Percentiles rank a stretch among this genome's conserved stretches.
These are phyloP conservation scores for Mirounga angustirostris DNA, from an alignment of 2,113 vertebrate genomes.

Conservation along the genomic window DNA sequence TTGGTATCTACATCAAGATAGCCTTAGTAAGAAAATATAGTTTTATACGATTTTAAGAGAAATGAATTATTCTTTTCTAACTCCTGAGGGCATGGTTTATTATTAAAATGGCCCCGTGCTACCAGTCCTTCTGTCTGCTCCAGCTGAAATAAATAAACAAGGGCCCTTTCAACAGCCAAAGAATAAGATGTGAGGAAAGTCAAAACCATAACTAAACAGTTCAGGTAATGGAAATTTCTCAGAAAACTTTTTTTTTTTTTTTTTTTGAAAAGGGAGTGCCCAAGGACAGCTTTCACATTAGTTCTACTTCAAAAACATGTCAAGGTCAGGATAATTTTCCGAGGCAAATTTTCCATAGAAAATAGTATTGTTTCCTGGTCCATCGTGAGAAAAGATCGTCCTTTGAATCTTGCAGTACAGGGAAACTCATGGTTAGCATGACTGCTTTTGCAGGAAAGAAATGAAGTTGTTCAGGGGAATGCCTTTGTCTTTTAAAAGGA, in stretches of 20 bases:
- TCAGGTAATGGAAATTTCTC: slow-evolving; percentile 49
- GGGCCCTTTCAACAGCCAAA: background rate
- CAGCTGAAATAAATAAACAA: slow-evolving; percentile 44
- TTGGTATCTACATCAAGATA: background rate
- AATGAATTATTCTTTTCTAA: background rate
- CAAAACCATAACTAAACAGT: background rate
- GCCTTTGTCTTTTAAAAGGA: slow-evolving; percentile 72
- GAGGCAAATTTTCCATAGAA: slow-evolving; percentile 57
- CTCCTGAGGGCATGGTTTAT: background rate
- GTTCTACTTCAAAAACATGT: slow-evolving; percentile 34
- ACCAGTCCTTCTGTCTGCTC: background rate
- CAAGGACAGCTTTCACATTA: background rate
- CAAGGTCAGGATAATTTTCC: slow-evolving; percentile 8
- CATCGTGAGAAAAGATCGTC: slow-evolving; percentile 47
- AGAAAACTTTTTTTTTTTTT: background rate
- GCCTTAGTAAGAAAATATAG: background rate
- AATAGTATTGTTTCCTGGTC: slow-evolving; percentile 50
- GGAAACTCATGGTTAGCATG: slow-evolving; percentile 61
- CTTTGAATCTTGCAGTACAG: slow-evolving; percentile 37
- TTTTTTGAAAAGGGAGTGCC: background rate
- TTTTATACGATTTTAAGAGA: background rate
- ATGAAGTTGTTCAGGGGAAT: slow-evolving; percentile 64
- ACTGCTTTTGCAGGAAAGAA: slow-evolving; percentile 76
- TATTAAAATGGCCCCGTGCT: background rate
- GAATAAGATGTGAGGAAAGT: background rate